These are phyloP conservation scores for Poeciliopsis gracilis DNA, from an alignment of 2,797 vertebrate genomes.

Conservation along the genomic window DNA sequence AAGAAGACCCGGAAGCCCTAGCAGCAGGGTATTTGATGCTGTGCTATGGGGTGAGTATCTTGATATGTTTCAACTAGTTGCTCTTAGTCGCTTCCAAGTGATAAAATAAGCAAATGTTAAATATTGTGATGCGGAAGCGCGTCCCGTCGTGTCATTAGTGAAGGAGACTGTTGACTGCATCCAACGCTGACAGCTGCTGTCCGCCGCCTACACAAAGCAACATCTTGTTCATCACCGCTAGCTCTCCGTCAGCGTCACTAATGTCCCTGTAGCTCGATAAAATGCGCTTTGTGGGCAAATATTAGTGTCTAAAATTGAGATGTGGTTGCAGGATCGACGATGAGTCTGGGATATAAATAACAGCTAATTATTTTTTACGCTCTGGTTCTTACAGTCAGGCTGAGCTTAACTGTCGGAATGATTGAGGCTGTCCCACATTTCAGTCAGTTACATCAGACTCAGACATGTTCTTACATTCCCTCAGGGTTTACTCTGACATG, in stretches of 20 bases:
- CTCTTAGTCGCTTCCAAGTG: background rate
- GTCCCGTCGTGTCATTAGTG: background rate
- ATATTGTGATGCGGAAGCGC: too few relatives aligned
- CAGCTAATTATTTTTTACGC: slow-evolving; percentile 34
- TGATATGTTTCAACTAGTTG: background rate
- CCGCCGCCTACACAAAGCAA: slow-evolving; percentile 70
- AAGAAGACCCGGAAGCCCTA: slow-evolving; percentile 32
- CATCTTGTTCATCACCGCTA: slow-evolving; percentile 30
- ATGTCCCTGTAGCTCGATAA: background rate
- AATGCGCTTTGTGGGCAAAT: too few relatives aligned
- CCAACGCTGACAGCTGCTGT: slow-evolving; percentile 32
- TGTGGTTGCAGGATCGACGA: background rate
- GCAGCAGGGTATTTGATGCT: background rate
- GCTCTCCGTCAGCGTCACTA: slow-evolving; percentile 4
- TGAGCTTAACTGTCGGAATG: background rate
- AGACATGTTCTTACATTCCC: slow-evolving; percentile 6
- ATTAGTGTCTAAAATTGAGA: background rate
- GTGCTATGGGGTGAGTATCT: slow-evolving; percentile 63
- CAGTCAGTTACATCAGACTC: slow-evolving; percentile 20
- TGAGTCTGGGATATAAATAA: slow-evolving; percentile 18
- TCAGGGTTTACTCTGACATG: background rate
- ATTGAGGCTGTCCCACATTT: slow-evolving; percentile 39
- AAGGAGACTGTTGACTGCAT: background rate
- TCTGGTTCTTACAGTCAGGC: background rate
- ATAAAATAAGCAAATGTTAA: accelerated